Evolutionary conservation across 2,888 invertebrate genomes (phyloP).

Genomic region (Callyntrura sp.): DNA sequence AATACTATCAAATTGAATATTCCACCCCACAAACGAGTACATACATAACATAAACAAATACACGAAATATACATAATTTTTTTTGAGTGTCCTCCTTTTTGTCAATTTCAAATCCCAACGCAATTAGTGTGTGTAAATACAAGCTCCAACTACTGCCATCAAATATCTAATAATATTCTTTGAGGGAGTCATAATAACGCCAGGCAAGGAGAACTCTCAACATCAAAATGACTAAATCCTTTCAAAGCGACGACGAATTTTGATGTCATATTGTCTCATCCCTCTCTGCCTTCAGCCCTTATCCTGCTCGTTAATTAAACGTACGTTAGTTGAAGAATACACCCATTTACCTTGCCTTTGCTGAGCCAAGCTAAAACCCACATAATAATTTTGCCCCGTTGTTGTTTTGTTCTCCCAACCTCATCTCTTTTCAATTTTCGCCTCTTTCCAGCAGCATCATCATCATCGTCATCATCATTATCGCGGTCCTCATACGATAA

Average conservation of each 20-base stretch:
- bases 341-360: constrained; percentile 32
- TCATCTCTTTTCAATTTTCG: constrained; percentile 46
- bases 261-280: neutral
- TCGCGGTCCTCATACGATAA: neutral
- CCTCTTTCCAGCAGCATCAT: too few species aligned
- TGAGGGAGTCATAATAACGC: too few species aligned
- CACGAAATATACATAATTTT: too few species aligned
- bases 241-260: constrained; percentile 11
- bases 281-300: neutral
- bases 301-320: constrained; percentile 14
- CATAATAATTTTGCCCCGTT: neutral
- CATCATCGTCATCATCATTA: neutral
- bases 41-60: too few species aligned
- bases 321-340: constrained; percentile 7
- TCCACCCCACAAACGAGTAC: too few species aligned
- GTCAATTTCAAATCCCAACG: too few species aligned
- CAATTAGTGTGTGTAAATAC: too few species aligned
- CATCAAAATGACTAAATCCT: constrained; percentile 40
- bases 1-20: too few species aligned
- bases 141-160: too few species aligned
- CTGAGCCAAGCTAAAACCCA: neutral
- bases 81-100: too few species aligned
- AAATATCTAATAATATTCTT: too few species aligned
- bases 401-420: neutral
- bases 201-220: neutral